Evolutionary conservation across 2,797 vertebrate genomes (phyloP).

Genomic region (Lacerta viridis): DNA sequence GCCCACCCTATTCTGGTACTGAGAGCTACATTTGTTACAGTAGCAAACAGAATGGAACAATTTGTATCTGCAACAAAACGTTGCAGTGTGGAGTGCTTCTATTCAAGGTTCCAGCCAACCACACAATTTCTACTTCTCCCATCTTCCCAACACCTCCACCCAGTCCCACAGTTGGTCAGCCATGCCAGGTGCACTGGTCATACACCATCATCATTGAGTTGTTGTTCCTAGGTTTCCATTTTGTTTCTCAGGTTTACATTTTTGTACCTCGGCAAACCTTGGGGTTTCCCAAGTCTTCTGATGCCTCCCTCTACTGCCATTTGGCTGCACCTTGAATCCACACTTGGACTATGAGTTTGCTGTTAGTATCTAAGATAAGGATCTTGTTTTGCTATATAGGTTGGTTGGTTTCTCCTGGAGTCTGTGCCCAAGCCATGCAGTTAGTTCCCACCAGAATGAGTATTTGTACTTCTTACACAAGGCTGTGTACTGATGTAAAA

Average conservation of each 20-base stretch:
- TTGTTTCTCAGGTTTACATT: not conserved
- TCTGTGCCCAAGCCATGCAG: not conserved
- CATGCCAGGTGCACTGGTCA: not conserved
- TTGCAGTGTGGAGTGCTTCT: not conserved
- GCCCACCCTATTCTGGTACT: not conserved
- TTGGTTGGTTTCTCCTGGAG: not conserved
- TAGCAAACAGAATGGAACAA: not conserved
- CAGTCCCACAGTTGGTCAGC: not conserved
- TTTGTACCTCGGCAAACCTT: not conserved
- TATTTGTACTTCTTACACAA: not conserved
- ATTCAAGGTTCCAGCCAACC: not conserved
- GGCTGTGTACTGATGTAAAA: not conserved
- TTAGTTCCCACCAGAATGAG: too few relatives aligned
- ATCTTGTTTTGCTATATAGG: not conserved
- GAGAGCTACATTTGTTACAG: not conserved
- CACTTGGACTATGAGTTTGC: not conserved
- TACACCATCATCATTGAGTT: too few relatives aligned
- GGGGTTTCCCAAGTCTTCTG: not conserved
- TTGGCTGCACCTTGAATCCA: not conserved
- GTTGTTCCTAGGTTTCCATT: not conserved
- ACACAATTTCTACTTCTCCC: not conserved
- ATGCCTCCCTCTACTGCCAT: not conserved
- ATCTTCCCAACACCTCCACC: too few relatives aligned
- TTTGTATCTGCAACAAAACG: not conserved
- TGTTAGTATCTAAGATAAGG: not conserved